These are phyloP conservation scores for Caprella mutica DNA, from an alignment of 2,888 invertebrate species.

Conservation along the genomic window DNA sequence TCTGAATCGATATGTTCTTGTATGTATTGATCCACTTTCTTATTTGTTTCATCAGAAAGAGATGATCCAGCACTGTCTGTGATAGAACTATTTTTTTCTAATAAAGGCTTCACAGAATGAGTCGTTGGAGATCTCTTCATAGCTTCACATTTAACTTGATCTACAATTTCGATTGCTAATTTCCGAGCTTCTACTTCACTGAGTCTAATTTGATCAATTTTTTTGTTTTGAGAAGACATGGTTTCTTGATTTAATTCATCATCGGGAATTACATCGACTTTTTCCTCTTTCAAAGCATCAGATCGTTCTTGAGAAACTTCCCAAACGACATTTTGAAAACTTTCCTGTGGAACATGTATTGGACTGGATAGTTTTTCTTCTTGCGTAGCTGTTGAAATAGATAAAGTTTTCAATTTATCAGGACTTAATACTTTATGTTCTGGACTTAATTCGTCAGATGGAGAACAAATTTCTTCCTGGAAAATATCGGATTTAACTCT, in stretches of 20 bases:
- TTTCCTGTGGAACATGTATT: constrained; percentile 29
- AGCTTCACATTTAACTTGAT: constrained; percentile 31
- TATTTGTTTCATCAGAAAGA: constrained; percentile 31
- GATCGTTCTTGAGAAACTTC: constrained; percentile 32
- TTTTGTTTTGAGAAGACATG: too few species aligned
- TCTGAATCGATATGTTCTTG: constrained; percentile 24
- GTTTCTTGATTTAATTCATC: background rate
- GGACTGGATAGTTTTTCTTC: constrained; percentile 18
- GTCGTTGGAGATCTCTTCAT: constrained; percentile 21
- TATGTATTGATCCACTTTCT: constrained; percentile 31
- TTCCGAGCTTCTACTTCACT: constrained; percentile 31
- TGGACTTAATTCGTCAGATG: constrained; percentile 30
- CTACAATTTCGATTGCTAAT: constrained; percentile 32
- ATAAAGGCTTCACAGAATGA: constrained; percentile 19
- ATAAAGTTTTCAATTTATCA: constrained; percentile 17
- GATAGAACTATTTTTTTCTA: constrained; percentile 28
- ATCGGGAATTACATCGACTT: constrained; percentile 28
- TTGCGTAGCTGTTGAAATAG: constrained; percentile 15
- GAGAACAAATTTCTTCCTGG: constrained; percentile 25
- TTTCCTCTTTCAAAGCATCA: constrained; percentile 24
- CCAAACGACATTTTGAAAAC: constrained; percentile 30
- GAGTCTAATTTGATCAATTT: constrained; percentile 15
- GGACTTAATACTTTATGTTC: constrained; percentile 29
- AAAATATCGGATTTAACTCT: constrained; percentile 31
- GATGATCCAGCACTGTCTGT: constrained; percentile 24